Conservation (phyloP, 92 coral and sea anemone genomes). For the Palythoa grandis region DNA sequence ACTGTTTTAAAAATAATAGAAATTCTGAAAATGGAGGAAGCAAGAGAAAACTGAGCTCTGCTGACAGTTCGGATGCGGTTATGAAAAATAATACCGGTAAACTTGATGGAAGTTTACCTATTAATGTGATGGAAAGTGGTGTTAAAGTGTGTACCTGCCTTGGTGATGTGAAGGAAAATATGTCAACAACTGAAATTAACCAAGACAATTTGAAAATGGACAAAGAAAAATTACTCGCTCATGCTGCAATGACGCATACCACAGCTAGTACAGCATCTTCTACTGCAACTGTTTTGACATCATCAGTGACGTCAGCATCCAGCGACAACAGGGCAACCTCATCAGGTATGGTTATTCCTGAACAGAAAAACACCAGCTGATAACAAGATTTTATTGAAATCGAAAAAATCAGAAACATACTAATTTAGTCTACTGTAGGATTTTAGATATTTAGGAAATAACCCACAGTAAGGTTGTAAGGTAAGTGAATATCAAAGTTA, state of each 20-base stretch:
- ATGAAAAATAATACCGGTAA: slow-evolving; percentile 44
- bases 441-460: too few species aligned
- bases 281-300: slow-evolving; percentile 28
- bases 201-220: slow-evolving; percentile 3
- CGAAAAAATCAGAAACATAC: too few species aligned
- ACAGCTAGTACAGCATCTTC: slow-evolving; percentile 15
- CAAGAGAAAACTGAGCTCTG: slow-evolving; percentile 42
- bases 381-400: slow-evolving; percentile 13
- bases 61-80: slow-evolving; percentile 31
- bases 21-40: slow-evolving; percentile 43
- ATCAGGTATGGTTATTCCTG: slow-evolving; percentile 41
- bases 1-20: slow-evolving; percentile 41
- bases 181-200: background rate
- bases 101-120: background rate
- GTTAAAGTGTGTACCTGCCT: slow-evolving; percentile 13
- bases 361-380: slow-evolving; percentile 51
- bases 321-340: slow-evolving; percentile 47
- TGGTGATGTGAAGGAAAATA: background rate
- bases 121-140: slow-evolving; percentile 20
- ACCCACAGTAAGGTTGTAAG: too few species aligned
- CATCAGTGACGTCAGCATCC: background rate
- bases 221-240: background rate
- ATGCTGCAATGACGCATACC: background rate
- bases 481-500: too few species aligned
- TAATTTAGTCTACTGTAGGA: too few species aligned